phyloP scores from a whole-genome alignment of 2,113 vertebrate genomes.

The Cercocebus atys region DNA sequence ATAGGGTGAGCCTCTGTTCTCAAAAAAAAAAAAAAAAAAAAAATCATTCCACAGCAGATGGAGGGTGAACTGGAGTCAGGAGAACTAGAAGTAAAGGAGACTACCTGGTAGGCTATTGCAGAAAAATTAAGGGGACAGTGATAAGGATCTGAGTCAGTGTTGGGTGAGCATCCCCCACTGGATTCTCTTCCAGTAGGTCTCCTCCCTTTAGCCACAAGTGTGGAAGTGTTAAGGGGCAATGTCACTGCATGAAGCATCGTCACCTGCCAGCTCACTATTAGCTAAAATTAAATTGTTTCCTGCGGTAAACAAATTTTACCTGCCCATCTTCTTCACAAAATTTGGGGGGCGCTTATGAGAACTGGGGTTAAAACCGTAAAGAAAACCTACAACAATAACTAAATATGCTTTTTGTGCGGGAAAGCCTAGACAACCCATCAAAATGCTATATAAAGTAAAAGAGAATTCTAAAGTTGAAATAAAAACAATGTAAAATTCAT shows the following conservation, averaged over 20 bases:
- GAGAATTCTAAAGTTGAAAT: no score
- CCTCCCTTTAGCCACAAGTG: not conserved
- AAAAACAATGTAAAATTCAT: no score
- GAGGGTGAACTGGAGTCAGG: not conserved
- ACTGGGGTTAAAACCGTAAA: not conserved
- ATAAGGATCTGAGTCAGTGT: not conserved
- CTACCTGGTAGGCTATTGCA: not conserved
- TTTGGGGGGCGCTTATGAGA: no score
- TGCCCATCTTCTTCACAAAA: not conserved
- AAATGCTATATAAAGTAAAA: no score
- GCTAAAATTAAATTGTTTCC: not conserved
- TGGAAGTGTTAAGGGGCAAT: not conserved
- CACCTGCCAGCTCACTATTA: not conserved
- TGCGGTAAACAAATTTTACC: not conserved
- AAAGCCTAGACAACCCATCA: no score
- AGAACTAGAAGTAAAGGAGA: not conserved
- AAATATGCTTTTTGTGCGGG: no score
- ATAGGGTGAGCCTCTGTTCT: no score
- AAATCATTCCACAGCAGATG: not conserved
- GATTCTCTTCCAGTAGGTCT: not conserved
- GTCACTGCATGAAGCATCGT: not conserved
- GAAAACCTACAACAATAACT: no score
- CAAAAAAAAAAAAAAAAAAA: no score
- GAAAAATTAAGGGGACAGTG: not conserved
- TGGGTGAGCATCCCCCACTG: accelerated